Evolutionary conservation across 2,888 invertebrate genomes (phyloP), one percentile per base, ranked within the genome.

Genomic region (Heliconius ethilla): DNA sequence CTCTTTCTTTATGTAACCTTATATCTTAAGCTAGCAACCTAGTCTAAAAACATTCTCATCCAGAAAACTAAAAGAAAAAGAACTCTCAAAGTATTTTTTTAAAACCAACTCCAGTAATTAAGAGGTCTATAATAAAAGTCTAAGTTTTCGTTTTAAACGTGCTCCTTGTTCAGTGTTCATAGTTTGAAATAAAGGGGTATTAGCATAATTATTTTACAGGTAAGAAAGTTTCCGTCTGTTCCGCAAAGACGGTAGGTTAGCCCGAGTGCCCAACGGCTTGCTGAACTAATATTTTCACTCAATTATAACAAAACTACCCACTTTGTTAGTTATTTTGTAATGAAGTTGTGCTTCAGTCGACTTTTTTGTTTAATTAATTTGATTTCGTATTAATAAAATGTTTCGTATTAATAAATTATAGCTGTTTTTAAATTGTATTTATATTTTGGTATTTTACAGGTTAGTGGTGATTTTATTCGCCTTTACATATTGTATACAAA

Each of bases 121-220:
- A 55, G 22, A n/a, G 33, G 51, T 70, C 29, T n/a, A 33, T 70
- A 70, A 55, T 70, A 74, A 25, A 74, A 63, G 62, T 62, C 3
- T 29, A 18, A 72, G 13, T 55, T 75, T 62, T 25, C n/a, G 33
- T 74, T 65, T 51, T 55, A 55, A 73, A 45, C 33, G n/a, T 25
- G 27, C 70, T 62, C 45, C 27, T 65, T 51, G 45, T 66, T 51
- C 66, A 67, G 37, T 15, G 37, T 29, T 27, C 27, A 11, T 75
- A 65, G 40, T 66, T 66, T 27, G 29, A 72, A 77, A 67, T 77
- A 77, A 73, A 73, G 66, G 10, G 6, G 67, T 73, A 77, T 77
- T 77, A 77, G 27, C 72, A 77, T 77, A 77, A 77, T 77, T 76
- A 76, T 76, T 72, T 73, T 77, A 77, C 33, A 77, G 67, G 77